Evolutionary conservation across 1,140 invertebrate genomes (phyloP).

Genomic region (Zaprionus africanus): DNA sequence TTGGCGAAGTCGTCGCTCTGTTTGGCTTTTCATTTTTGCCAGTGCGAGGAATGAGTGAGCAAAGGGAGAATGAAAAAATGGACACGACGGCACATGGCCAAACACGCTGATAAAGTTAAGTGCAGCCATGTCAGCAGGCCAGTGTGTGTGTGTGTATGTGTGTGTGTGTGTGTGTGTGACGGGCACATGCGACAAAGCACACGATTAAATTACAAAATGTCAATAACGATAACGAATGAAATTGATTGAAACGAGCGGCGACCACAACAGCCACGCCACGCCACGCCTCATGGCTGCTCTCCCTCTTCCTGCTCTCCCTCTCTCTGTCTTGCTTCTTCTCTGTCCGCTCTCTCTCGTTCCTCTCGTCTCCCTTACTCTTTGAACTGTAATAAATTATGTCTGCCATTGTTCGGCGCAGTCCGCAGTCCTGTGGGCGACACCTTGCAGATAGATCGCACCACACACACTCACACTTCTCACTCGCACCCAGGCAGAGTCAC

Average conservation of each 20-base stretch:
- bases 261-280: constrained; percentile 47
- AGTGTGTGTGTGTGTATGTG: constrained; percentile 10
- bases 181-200: constrained; percentile 70
- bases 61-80: constrained; percentile 6
- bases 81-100: constrained; percentile 37
- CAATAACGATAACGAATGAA: constrained; percentile 77
- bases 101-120: constrained; percentile 77
- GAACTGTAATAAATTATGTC: constrained; percentile 72
- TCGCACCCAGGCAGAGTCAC: constrained; percentile 1
- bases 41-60: constrained; percentile 5
- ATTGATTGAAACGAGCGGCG: constrained; percentile 78
- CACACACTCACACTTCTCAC: constrained; percentile 4
- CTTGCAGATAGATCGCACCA: constrained; percentile 30
- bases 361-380: not conserved
- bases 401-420: constrained; percentile 15
- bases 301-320: not conserved
- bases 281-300: not conserved
- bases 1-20: constrained; percentile 7
- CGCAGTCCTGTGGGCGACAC: constrained; percentile 28
- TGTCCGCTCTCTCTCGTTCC: no score
- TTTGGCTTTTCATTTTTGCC: constrained; percentile 33
- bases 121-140: constrained; percentile 51
- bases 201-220: constrained; percentile 78
- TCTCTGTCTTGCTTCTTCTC: not conserved
- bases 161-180: constrained; percentile 45